Conservation (phyloP, 2,797 vertebrate species). For the Hipposideros larvatus region DNA sequence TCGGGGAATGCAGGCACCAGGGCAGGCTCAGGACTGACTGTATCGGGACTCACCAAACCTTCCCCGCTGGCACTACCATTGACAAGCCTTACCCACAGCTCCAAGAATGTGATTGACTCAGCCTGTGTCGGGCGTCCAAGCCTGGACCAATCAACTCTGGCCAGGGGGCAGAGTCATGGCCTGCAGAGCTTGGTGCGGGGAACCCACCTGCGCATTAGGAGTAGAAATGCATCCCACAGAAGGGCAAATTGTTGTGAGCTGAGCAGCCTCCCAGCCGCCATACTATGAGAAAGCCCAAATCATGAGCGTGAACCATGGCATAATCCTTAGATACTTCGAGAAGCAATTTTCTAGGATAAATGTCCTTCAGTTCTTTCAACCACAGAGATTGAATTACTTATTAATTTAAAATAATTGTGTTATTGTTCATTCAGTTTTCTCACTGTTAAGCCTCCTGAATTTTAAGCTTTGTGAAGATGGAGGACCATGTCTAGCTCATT, state of each 20-base stretch:
- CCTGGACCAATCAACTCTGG: background rate
- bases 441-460: background rate
- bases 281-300: background rate
- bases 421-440: background rate
- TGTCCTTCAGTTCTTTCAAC: background rate
- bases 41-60: background rate
- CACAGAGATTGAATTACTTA: background rate
- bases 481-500: background rate
- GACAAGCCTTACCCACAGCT: background rate
- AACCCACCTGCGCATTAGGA: background rate
- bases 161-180: background rate
- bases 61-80: background rate
- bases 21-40: background rate
- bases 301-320: background rate
- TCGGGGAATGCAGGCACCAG: background rate
- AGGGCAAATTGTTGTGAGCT: background rate
- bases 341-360: background rate
- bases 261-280: background rate
- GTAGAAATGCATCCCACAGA: background rate
- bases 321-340: background rate
- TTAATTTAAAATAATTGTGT: background rate
- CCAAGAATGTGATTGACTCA: background rate
- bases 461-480: constrained; percentile 24
- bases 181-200: background rate
- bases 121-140: background rate